Base-by-base conservation (phyloP, 1,140 invertebrate genomes). In the Pseudomyrmex concolor region DNA sequence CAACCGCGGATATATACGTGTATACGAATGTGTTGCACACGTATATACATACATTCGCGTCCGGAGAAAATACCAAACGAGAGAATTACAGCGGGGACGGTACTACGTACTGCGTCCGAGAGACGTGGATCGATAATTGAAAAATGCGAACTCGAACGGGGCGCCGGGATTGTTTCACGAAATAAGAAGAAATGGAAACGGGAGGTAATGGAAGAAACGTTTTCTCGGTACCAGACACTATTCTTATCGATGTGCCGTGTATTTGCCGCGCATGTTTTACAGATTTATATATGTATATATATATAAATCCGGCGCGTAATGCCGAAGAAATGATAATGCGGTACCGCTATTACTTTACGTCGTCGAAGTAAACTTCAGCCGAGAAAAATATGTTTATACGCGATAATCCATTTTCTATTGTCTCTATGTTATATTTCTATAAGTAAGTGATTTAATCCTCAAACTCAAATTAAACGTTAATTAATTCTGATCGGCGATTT, bases 41-140 rank as follows among this genome's bases (percentile, higher is more conserved):
- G 8, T 22, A 19, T 4, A 55, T 48, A n/a, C 48, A 13, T 43
- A 73, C 4, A 54, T 34, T 34, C 48, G 13, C 15, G 66, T 2
- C 34, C 43, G 34, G 12, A 50, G 66, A 25, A 80, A 80, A 80
- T 80, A 71, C 54, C 66, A 15, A 59, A 19, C 7, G 66, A 71
- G 64, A 80, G 68, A 70, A 34, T 71, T 60, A 57, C 54, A 59
- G 66, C 66, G 76, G 9, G 25, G 54, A 54, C 70, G 43, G 54
- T 71, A 71, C 34, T 34, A 34, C 76, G 76, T 59, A 54, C 76
- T 17, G 66, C 66, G 76, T 71, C 66, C 76, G 19, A 50, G 66
- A 15, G 64, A 71, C 76, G 66, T 60, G 66, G 54, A 71, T 80
- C 76, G 76, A 80, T 80, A 80, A 80, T 80, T 80, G 76, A 80